Evolutionary conservation across 1,140 invertebrate species (phyloP).

Genomic region (Ceratosolen fusciceps): DNA sequence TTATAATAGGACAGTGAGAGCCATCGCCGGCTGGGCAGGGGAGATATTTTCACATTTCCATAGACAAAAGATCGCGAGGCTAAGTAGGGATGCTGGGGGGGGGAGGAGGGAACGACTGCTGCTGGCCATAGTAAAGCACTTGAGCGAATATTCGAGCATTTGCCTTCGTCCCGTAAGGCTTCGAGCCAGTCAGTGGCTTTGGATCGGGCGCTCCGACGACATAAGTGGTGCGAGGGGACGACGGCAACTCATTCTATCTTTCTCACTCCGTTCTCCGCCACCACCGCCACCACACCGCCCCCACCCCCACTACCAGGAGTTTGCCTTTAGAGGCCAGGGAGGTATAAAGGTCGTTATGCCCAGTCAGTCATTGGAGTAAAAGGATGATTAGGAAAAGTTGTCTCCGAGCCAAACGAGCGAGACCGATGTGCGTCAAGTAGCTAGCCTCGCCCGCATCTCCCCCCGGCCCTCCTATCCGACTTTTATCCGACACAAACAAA

Average conservation of each 20-base stretch:
- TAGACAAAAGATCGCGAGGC: constrained; percentile 35
- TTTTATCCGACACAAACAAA: constrained; percentile 7
- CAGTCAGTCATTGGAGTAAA: constrained; percentile 49
- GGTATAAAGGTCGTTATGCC: no score
- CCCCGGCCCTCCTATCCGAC: not conserved
- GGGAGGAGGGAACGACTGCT: not conserved
- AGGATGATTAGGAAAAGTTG: constrained; percentile 59
- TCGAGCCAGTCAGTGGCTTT: constrained; percentile 51
- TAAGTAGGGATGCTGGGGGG: not conserved
- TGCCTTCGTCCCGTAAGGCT: constrained; percentile 54
- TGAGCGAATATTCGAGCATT: constrained; percentile 42
- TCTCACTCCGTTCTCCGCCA: constrained; percentile 16
- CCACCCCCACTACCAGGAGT: not conserved
- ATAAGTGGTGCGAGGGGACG: not conserved
- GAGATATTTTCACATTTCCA: constrained; percentile 38
- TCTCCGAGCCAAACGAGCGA: constrained; percentile 55
- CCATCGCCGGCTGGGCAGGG: not conserved
- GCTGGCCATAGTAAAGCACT: constrained; percentile 13
- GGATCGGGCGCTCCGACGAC: not conserved
- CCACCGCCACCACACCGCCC: constrained; percentile 1
- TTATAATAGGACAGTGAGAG: constrained; percentile 23
- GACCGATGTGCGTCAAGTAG: constrained; percentile 39
- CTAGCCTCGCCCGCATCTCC: no score
- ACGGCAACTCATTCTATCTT: not conserved
- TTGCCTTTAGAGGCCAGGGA: no score